Conservation (phyloP, 2,888 invertebrate genomes). For the Bombylius major region DNA sequence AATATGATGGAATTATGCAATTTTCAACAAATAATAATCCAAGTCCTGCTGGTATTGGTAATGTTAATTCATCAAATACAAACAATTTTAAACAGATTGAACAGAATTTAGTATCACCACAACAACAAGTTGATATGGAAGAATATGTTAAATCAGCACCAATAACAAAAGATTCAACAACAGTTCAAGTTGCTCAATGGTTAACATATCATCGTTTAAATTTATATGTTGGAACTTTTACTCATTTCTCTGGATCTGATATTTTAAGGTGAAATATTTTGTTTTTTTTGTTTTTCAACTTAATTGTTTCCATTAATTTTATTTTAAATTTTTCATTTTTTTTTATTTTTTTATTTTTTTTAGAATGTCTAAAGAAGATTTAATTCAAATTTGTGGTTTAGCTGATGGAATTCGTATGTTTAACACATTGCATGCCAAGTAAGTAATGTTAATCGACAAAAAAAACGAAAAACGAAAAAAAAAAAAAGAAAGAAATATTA, state of each 20-base stretch:
- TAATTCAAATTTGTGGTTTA: slow-evolving; percentile 87
- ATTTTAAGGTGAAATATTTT: slow-evolving; percentile 49
- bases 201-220: slow-evolving; percentile 64
- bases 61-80: slow-evolving; percentile 36
- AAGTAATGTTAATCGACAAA: slow-evolving; percentile 28
- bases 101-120: slow-evolving; percentile 33
- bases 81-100: slow-evolving; percentile 35
- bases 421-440: slow-evolving; percentile 80
- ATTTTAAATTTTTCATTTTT: not conserved
- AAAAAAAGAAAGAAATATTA: not conserved
- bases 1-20: slow-evolving; percentile 34
- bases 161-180: slow-evolving; percentile 54
- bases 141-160: slow-evolving; percentile 38
- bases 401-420: slow-evolving; percentile 88
- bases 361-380: slow-evolving; percentile 74
- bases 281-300: not conserved
- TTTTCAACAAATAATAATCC: slow-evolving; percentile 20
- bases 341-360: slow-evolving; percentile 5
- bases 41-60: slow-evolving; percentile 35
- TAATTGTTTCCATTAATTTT: not conserved
- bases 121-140: slow-evolving; percentile 32
- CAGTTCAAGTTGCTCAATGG: slow-evolving; percentile 68
- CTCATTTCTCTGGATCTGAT: slow-evolving; percentile 80
- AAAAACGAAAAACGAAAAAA: not conserved
- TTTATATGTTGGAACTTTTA: slow-evolving; percentile 61